These are phyloP conservation scores for Strigamia transsilvanica DNA, from an alignment of 2,888 invertebrate genomes.

Conservation along the genomic window DNA sequence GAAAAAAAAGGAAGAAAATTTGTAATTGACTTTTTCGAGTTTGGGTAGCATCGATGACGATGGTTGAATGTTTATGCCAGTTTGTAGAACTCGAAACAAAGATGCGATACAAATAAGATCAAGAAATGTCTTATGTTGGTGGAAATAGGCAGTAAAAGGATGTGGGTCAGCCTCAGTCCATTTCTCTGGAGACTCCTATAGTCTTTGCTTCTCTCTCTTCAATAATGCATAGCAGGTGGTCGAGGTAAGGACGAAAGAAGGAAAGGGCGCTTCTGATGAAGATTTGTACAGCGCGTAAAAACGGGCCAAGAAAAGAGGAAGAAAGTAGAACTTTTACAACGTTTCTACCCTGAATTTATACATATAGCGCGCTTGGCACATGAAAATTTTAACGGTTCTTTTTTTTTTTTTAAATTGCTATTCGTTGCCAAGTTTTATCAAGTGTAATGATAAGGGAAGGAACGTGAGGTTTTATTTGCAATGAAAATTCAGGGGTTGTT, in stretches of 20 bases:
- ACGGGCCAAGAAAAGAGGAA: conserved; percentile 2
- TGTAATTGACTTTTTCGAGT: conserved; percentile 8
- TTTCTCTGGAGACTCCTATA: conserved; percentile 2
- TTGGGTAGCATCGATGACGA: neutral
- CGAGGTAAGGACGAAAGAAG: neutral
- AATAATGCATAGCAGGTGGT: conserved; percentile 8
- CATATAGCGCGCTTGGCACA: conserved; percentile 3
- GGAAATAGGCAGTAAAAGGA: conserved; percentile 3
- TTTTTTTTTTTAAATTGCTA: conserved; percentile 2
- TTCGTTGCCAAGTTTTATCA: conserved; percentile 3
- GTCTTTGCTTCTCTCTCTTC: neutral
- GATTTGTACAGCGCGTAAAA: conserved; percentile 8
- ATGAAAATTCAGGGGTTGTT: conserved; percentile 3
- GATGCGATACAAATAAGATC: conserved; percentile 2
- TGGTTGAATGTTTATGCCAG: neutral
- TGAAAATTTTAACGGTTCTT: conserved; percentile 8
- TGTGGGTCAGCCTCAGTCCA: neutral
- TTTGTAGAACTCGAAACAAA: neutral
- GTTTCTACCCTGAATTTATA: neutral
- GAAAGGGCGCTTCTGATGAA: conserved; percentile 3
- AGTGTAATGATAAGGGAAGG: conserved; percentile 8
- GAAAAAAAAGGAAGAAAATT: neutral
- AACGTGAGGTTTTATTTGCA: conserved; percentile 8
- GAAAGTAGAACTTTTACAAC: conserved; percentile 2
- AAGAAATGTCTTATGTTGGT: conserved; percentile 2